Conservation (phyloP, 2,797 vertebrate genomes). For the Dermochelys coriacea region DNA sequence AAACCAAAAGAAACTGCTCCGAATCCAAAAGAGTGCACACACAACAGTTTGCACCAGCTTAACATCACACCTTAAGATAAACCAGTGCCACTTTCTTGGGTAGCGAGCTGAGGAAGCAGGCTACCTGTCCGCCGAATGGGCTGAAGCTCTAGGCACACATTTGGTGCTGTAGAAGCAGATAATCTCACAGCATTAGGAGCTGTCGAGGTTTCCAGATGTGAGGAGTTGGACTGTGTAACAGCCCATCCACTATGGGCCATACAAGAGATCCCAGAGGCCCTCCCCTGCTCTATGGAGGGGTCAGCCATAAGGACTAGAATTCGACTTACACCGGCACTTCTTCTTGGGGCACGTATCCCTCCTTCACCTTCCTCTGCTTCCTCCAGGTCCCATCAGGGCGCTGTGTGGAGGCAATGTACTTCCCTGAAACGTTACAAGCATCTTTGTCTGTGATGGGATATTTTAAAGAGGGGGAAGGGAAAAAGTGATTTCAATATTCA, state of each 20-base stretch:
- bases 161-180: background rate
- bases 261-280: background rate
- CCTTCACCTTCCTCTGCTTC: conserved; percentile 92
- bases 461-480: background rate
- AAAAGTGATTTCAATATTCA: background rate
- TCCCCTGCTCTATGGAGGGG: background rate
- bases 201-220: background rate
- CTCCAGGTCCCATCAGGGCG: conserved; percentile 96
- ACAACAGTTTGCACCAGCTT: background rate
- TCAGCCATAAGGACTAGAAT: background rate
- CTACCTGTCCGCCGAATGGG: background rate
- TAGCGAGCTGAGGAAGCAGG: background rate
- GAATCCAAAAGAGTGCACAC: background rate
- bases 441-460: background rate
- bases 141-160: no score
- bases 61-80: background rate
- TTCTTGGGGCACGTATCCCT: conserved; percentile 95
- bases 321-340: conserved; percentile 94
- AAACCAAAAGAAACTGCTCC: background rate
- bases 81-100: background rate
- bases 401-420: conserved; percentile 95
- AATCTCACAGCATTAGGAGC: background rate
- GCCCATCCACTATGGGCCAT: background rate
- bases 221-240: background rate
- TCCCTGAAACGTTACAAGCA: conserved; percentile 82